Evolutionary conservation across 2,888 invertebrate species (phyloP).

Genomic region (Volucella zonaria): DNA sequence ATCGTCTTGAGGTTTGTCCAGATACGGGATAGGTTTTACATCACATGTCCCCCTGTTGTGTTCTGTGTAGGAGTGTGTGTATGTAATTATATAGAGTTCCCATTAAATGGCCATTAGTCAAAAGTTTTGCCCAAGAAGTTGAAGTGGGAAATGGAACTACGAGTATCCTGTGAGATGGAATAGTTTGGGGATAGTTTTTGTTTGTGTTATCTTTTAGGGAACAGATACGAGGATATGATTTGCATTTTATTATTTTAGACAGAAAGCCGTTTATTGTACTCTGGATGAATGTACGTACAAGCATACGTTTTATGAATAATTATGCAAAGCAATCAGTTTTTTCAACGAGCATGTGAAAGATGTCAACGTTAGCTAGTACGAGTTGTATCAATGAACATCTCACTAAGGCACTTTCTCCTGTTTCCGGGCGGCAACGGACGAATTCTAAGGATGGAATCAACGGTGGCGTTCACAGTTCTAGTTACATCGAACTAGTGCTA

Average conservation of each 20-base stretch:
- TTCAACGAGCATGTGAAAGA: no score
- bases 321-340: not conserved
- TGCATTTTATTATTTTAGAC: slow-evolving; percentile 69
- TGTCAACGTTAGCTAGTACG: no score
- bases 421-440: no score
- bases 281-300: not conserved
- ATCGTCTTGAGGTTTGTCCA: slow-evolving; percentile 69
- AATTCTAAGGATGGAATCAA: no score
- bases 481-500: no score
- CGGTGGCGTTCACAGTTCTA: no score
- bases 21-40: slow-evolving; percentile 4
- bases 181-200: slow-evolving; percentile 61
- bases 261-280: slow-evolving; percentile 49
- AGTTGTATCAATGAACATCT: no score
- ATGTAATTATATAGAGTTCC: slow-evolving; percentile 70
- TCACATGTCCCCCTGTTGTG: not conserved
- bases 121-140: slow-evolving; percentile 34
- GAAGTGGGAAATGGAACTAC: not conserved
- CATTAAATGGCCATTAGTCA: slow-evolving; percentile 72
- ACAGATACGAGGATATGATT: slow-evolving; percentile 68
- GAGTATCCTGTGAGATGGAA: slow-evolving; percentile 16
- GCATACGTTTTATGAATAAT: slow-evolving; percentile 13
- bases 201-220: slow-evolving; percentile 52
- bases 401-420: no score
- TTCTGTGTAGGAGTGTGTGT: slow-evolving; percentile 40